These are phyloP conservation scores for Squalus acanthias DNA, from an alignment of 2,797 vertebrate genomes.

Conservation along the genomic window DNA sequence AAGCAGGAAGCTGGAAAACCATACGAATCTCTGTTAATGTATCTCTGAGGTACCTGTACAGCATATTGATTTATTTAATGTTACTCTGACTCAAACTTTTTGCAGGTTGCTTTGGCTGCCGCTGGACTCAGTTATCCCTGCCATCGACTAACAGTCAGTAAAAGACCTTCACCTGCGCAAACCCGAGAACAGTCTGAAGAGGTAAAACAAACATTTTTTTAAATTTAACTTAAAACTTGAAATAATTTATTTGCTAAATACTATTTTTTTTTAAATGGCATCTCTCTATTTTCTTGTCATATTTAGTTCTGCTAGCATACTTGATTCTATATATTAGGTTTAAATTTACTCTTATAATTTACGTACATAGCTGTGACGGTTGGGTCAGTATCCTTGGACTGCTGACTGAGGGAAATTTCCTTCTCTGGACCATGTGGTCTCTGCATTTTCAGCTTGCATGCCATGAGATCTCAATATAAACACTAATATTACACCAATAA, in stretches of 20 bases:
- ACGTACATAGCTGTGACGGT: not conserved
- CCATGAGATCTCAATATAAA: not conserved
- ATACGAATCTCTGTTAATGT: not conserved
- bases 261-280: not conserved
- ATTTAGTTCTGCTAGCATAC: not conserved
- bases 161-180: constrained; percentile 80
- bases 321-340: not conserved
- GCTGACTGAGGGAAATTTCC: not conserved
- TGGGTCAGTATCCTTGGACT: not conserved
- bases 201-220: constrained; percentile 55
- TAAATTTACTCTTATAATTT: not conserved
- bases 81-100: constrained; percentile 45
- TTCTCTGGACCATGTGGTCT: no score
- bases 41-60: not conserved
- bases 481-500: no score
- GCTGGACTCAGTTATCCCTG: constrained; percentile 89
- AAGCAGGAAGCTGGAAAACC: not conserved
- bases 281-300: not conserved
- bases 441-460: not conserved
- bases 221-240: not conserved
- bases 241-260: not conserved
- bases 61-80: not conserved
- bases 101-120: constrained; percentile 84
- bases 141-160: constrained; percentile 90
- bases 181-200: constrained; percentile 86